Percentiles rank a stretch among this genome's conserved stretches.
phyloP scores from a whole-genome alignment of 2,113 vertebrate genomes.

The Gila orcuttii region DNA sequence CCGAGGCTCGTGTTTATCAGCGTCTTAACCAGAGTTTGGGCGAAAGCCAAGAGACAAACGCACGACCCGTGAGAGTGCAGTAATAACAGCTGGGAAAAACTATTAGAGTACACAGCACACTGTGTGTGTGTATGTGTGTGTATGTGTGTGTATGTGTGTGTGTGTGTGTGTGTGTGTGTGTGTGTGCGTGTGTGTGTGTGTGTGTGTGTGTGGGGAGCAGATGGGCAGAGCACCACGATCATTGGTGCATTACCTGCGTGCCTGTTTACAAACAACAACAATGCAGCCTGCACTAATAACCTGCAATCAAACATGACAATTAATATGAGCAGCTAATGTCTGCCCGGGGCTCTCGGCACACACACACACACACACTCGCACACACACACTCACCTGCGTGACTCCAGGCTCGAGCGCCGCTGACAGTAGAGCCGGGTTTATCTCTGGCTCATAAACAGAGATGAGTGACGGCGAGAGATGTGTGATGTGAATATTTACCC shows the following conservation, averaged over 20 bases:
- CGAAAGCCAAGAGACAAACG: slow-evolving; percentile 50
- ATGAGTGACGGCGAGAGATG: background rate
- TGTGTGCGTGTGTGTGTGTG: too few species aligned
- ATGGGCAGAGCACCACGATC: slow-evolving; percentile 75
- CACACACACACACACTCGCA: too few species aligned
- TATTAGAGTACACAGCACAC: slow-evolving; percentile 70
- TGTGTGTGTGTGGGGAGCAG: slow-evolving; percentile 66
- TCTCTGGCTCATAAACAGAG: too few species aligned
- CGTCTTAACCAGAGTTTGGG: slow-evolving; percentile 47
- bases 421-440: too few species aligned
- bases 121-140: background rate
- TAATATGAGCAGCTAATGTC: slow-evolving; percentile 70
- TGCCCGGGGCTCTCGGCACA: slow-evolving; percentile 39
- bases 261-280: slow-evolving; percentile 78
- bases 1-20: slow-evolving; percentile 34
- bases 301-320: slow-evolving; percentile 78
- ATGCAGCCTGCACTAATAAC: slow-evolving; percentile 74
- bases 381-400: slow-evolving; percentile 8
- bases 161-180: too few species aligned
- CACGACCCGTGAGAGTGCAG: slow-evolving; percentile 23
- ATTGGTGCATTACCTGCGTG: slow-evolving; percentile 78
- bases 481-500: too few species aligned
- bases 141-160: too few species aligned
- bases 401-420: background rate
- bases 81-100: slow-evolving; percentile 70